Percentiles rank a stretch among this genome's conserved stretches.
Conservation (phyloP, 2,888 invertebrate genomes). For the Autographa gamma region DNA sequence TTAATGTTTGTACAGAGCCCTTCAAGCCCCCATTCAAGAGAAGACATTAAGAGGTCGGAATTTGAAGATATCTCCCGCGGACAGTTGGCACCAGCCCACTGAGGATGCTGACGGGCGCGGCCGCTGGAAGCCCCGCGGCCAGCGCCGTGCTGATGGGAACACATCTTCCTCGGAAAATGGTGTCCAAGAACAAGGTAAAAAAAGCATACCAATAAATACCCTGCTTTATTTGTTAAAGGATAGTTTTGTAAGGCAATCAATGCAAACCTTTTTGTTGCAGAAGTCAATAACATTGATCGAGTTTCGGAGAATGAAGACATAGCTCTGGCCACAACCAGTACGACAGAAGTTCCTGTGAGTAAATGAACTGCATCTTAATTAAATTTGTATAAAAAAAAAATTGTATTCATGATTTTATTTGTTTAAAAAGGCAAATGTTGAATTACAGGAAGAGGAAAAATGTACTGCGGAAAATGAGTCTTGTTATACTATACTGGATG, state of each 20-base stretch:
- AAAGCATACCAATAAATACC: not conserved
- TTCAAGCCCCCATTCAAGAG: slow-evolving; percentile 79
- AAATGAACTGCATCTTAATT: not conserved
- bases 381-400: too few relatives aligned
- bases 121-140: slow-evolving; percentile 69
- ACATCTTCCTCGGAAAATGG: slow-evolving; percentile 17
- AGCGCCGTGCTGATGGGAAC: slow-evolving; percentile 41
- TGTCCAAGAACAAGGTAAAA: slow-evolving; percentile 32
- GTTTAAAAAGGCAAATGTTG: slow-evolving; percentile 30
- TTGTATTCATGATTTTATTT: slow-evolving; percentile 18
- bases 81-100: slow-evolving; percentile 90
- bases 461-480: slow-evolving; percentile 28
- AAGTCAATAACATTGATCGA: slow-evolving; percentile 27
- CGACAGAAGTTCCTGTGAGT: slow-evolving; percentile 39
- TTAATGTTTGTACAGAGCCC: slow-evolving; percentile 68
- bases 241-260: too few relatives aligned
- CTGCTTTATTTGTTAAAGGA: not conserved
- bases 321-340: slow-evolving; percentile 46
- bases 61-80: slow-evolving; percentile 87
- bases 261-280: slow-evolving; percentile 18
- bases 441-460: slow-evolving; percentile 32
- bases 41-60: slow-evolving; percentile 75
- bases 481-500: slow-evolving; percentile 75
- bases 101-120: slow-evolving; percentile 77
- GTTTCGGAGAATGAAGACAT: slow-evolving; percentile 24